Evolutionary conservation across 1,140 invertebrate genomes (phyloP).

Genomic region (Lordiphosa stackelbergi): DNA sequence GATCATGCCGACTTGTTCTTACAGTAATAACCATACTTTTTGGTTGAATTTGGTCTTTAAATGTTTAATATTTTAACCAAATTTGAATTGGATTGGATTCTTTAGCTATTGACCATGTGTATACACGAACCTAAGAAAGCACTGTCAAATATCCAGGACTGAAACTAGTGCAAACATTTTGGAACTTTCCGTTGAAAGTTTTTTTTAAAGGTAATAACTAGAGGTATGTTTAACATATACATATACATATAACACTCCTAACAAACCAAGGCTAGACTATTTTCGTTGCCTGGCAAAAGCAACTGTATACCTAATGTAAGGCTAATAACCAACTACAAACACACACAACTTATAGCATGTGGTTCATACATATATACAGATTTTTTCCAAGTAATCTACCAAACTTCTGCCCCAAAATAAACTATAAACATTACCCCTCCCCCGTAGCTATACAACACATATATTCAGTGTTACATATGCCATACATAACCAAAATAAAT

Average conservation of each 20-base stretch:
- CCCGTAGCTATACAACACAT: conserved; percentile 13
- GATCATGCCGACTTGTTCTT: too few species aligned
- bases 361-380: conserved; percentile 45
- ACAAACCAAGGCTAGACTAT: conserved; percentile 31
- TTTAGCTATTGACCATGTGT: too few species aligned
- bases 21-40: too few species aligned
- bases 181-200: conserved; percentile 27
- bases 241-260: not conserved
- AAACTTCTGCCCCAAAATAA: too few species aligned
- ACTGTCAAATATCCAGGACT: too few species aligned
- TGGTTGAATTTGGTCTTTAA: too few species aligned
- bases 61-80: too few species aligned
- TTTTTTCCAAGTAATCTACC: conserved; percentile 9
- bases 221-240: conserved; percentile 47
- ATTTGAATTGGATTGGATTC: too few species aligned
- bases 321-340: conserved; percentile 23
- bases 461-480: conserved; percentile 60
- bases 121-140: too few species aligned
- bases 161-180: too few species aligned
- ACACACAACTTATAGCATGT: conserved; percentile 54
- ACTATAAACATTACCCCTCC: conserved; percentile 11
- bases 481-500: conserved; percentile 42
- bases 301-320: conserved; percentile 14
- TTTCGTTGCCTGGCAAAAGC: conserved; percentile 14
- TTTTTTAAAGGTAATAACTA: conserved; percentile 44